Evolutionary conservation across 2,797 vertebrate species (phyloP).

Genomic region (Acipenser oxyrinchus): DNA sequence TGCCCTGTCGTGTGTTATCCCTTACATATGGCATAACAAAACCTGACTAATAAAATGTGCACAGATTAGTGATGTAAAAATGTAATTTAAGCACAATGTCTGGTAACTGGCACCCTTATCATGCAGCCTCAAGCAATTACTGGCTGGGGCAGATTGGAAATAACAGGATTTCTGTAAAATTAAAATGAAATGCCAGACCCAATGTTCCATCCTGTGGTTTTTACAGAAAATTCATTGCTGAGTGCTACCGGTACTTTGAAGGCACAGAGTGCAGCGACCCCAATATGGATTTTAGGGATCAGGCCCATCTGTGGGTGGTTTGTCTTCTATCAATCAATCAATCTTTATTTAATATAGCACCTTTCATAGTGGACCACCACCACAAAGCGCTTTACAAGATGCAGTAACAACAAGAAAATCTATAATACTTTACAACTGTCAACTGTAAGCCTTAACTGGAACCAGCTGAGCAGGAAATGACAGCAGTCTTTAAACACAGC

Average conservation of each 20-base stretch:
- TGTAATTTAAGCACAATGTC: too few relatives aligned
- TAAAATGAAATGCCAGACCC: slow-evolving; percentile 13
- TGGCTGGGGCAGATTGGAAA: not conserved
- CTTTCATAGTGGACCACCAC: too few relatives aligned
- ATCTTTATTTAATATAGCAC: too few relatives aligned
- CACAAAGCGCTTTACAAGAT: too few relatives aligned
- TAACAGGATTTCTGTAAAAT: slow-evolving; percentile 10
- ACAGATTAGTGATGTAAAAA: too few relatives aligned
- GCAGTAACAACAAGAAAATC: too few relatives aligned
- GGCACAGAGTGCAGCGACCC: slow-evolving; percentile 1
- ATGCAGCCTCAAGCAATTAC: not conserved
- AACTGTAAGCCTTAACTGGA: slow-evolving; percentile 24
- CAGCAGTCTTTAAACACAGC: slow-evolving; percentile 28
- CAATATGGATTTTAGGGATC: slow-evolving; percentile 15
- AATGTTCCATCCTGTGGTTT: slow-evolving; percentile 1
- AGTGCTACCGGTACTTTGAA: slow-evolving; percentile 13
- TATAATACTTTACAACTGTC: not conserved
- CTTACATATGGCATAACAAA: too few relatives aligned
- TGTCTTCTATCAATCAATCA: slow-evolving; percentile 32
- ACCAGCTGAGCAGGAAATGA: slow-evolving; percentile 45
- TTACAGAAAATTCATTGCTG: slow-evolving; percentile 21
- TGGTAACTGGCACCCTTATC: too few relatives aligned
- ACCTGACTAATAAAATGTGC: too few relatives aligned
- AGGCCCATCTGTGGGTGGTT: slow-evolving; percentile 29
- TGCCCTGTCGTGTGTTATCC: too few relatives aligned